Conservation (phyloP, 2,888 invertebrate genomes). For the Drosophila monieri region DNA sequence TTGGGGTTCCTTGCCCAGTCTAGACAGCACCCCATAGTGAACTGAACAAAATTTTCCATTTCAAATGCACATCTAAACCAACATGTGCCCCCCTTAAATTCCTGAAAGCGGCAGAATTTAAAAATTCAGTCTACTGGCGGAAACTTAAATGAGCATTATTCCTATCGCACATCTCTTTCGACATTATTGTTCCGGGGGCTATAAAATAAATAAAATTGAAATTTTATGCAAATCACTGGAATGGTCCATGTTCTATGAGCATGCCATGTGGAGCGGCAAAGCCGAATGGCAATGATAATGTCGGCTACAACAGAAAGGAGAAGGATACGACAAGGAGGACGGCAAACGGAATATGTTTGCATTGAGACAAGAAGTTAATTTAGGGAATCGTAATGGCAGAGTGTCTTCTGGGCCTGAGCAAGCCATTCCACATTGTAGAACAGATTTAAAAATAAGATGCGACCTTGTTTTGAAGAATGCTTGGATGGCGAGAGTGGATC, state of each 20-base stretch:
- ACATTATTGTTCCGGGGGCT: slow-evolving; percentile 45
- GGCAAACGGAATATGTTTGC: slow-evolving; percentile 40
- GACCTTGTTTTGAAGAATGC: background rate
- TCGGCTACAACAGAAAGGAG: slow-evolving; percentile 7
- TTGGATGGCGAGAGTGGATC: no score
- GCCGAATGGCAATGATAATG: slow-evolving; percentile 34
- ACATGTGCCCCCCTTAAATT: slow-evolving; percentile 31
- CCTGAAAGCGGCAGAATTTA: slow-evolving; percentile 39
- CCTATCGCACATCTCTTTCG: slow-evolving; percentile 21
- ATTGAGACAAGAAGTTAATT: slow-evolving; percentile 32
- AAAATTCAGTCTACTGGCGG: slow-evolving; percentile 47
- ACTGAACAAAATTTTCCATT: background rate
- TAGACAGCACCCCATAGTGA: slow-evolving; percentile 48
- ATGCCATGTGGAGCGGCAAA: slow-evolving; percentile 33
- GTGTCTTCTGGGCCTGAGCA: slow-evolving; percentile 17
- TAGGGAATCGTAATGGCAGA: slow-evolving; percentile 24
- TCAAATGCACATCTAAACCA: slow-evolving; percentile 32
- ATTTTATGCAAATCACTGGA: slow-evolving; percentile 70
- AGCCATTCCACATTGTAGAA: slow-evolving; percentile 23
- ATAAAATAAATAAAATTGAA: slow-evolving; percentile 78
- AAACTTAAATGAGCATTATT: slow-evolving; percentile 52
- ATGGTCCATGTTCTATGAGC: slow-evolving; percentile 30
- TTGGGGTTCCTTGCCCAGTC: slow-evolving; percentile 43
- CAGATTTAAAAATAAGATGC: slow-evolving; percentile 19
- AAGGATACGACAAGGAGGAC: background rate